Evolutionary conservation across 2,888 invertebrate species (phyloP), one percentile per base, ranked within the genome.

Genomic region (Fragum sueziense): DNA sequence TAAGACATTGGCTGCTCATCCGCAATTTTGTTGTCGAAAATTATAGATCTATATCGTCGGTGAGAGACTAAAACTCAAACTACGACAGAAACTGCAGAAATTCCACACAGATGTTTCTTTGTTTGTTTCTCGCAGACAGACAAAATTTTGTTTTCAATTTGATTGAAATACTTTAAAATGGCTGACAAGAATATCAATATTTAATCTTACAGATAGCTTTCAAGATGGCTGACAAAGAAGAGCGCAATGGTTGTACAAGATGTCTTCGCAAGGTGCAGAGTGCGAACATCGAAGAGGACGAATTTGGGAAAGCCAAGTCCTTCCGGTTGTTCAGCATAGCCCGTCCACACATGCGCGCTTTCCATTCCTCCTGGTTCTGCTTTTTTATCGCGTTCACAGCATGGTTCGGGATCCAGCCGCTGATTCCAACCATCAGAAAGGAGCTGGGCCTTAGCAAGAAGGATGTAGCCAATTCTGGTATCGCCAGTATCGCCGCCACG

Each of bases 341-440:
- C 11, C 54, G 79, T 17, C 82, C 82, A 11, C 74, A 76, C 57
- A 82, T 82, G 82, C 67, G 82, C 6, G 74, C 57, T 9, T 82
- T 82, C 72, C 81, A 82, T 52, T 27, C 81, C 0, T 78, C 78
- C 17, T 82, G 81, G 81, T 74, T 78, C 34, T 70, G 77, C 37
- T 77, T 77, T 52, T 80, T 81, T 27, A 62, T 78, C 11, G 81
- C 81, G 1, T 78, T 82, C 54, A 78, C 78, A 11, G 52, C 81
- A 14, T 82, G 81, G 81, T 82, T 82, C 33, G 76, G 81, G 4
- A 62, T 82, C 4, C 81, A 82, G 34, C 81, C 81, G 47, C 47
- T 82, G 11, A 67, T 82, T 20, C 81, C 81, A 27, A 82, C 81
- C 4, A 82, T 82, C 25, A 62, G 65, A 41, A 78, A 78, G 37